phyloP scores from a whole-genome alignment of 37 sponge, comb jelly and placozoan species.

The Lycopodina hypogea region DNA sequence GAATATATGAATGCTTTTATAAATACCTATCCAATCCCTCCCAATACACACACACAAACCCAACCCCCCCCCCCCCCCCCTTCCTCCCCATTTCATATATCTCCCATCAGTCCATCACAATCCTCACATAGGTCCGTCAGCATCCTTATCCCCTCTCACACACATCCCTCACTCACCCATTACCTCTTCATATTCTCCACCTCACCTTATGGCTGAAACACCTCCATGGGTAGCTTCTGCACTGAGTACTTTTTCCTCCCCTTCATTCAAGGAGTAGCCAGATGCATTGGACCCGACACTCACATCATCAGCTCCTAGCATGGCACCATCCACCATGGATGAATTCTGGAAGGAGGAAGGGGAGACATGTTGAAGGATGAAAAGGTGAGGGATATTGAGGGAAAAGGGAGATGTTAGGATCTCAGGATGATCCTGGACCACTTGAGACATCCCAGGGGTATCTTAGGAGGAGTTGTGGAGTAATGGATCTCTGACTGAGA shows the following conservation, averaged over 20 bases:
- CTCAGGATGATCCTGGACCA: no score
- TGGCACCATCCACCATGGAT: background rate
- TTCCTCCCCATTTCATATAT: no score
- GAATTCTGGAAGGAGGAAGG: background rate
- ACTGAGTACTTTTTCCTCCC: background rate
- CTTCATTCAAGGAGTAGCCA: background rate
- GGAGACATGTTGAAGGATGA: no score
- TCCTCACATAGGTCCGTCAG: no score
- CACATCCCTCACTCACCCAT: no score
- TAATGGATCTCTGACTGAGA: no score
- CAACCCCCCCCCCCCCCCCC: background rate
- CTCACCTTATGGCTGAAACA: background rate
- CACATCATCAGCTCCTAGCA: background rate
- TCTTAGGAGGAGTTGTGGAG: no score
- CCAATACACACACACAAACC: background rate
- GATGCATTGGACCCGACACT: slow-evolving; percentile 4
- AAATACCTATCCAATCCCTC: background rate
- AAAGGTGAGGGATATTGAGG: no score
- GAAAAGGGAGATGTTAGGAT: no score
- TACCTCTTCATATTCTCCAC: background rate
- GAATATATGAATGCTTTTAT: background rate
- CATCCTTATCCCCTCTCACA: no score
- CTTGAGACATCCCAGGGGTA: no score
- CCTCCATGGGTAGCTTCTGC: background rate
- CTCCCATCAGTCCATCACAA: no score